Percentiles rank a stretch among this genome's conserved stretches.
phyloP scores from a whole-genome alignment of 2,113 vertebrate species.

The Triplophysa rosa region DNA sequence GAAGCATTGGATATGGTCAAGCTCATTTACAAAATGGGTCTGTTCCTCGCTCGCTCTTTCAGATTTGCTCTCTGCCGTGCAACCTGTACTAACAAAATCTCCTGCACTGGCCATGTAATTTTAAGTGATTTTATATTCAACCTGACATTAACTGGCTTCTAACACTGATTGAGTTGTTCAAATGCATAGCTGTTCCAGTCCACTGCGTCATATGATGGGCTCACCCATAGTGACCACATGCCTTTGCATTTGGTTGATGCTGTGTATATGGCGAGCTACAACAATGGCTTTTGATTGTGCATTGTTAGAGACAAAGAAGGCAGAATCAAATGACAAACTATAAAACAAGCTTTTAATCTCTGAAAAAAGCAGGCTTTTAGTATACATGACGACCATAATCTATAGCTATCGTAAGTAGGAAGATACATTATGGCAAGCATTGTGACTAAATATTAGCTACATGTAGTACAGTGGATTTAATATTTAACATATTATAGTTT shows the following conservation, averaged over 20 bases:
- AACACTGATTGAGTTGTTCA: conserved; percentile 8
- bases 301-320: not conserved
- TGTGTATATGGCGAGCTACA: not conserved
- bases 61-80: not conserved
- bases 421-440: not conserved
- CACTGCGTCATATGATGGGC: not conserved
- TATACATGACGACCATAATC: not conserved
- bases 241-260: not conserved
- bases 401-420: not conserved
- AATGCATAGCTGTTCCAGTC: not conserved
- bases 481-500: not conserved
- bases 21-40: no score
- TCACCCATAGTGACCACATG: not conserved
- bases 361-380: not conserved
- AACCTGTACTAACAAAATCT: not conserved
- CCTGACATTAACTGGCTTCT: not conserved
- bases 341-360: conserved; percentile 11
- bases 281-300: conserved; percentile 49
- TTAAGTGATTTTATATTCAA: not conserved
- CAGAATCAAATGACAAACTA: not conserved
- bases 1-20: not conserved
- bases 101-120: not conserved
- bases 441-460: not conserved
- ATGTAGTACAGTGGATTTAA: not conserved
- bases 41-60: not conserved